Evolutionary conservation across 2,797 vertebrate species (phyloP).

Genomic region (Hemibagrus guttatus): DNA sequence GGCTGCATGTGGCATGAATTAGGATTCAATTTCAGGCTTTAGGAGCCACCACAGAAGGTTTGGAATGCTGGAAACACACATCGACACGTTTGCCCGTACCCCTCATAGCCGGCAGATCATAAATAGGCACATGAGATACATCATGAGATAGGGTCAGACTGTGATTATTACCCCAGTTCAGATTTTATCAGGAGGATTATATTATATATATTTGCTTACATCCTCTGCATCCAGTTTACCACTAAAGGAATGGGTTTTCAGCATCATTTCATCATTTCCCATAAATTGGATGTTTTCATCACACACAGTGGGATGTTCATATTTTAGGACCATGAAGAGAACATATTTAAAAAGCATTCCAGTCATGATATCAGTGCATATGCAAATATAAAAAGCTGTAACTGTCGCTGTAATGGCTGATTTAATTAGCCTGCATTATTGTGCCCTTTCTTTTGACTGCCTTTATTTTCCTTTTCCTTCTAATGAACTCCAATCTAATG

Average conservation of each 20-base stretch:
- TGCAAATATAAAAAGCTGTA: background rate
- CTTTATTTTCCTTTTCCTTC: background rate
- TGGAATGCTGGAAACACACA: slow-evolving; percentile 16
- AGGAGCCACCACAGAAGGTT: slow-evolving; percentile 16
- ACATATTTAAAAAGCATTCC: background rate
- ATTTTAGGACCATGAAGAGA: background rate
- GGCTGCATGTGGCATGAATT: slow-evolving; percentile 52
- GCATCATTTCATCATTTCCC: background rate
- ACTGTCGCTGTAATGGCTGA: background rate
- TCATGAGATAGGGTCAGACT: background rate
- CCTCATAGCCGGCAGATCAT: background rate
- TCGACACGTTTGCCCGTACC: slow-evolving; percentile 4
- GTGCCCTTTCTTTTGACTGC: background rate
- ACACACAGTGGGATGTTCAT: background rate
- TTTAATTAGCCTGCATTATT: slow-evolving; percentile 17
- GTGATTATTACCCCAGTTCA: background rate
- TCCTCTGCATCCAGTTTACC: background rate
- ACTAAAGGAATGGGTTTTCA: background rate
- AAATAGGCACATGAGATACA: background rate
- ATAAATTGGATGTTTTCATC: background rate
- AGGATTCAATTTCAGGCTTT: slow-evolving; percentile 50
- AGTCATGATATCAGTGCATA: background rate
- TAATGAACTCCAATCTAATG: slow-evolving; percentile 9
- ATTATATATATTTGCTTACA: background rate
- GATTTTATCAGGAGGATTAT: background rate